phyloP scores from a whole-genome alignment of 2,113 vertebrate genomes.

The Myiozetetes cayanensis region DNA sequence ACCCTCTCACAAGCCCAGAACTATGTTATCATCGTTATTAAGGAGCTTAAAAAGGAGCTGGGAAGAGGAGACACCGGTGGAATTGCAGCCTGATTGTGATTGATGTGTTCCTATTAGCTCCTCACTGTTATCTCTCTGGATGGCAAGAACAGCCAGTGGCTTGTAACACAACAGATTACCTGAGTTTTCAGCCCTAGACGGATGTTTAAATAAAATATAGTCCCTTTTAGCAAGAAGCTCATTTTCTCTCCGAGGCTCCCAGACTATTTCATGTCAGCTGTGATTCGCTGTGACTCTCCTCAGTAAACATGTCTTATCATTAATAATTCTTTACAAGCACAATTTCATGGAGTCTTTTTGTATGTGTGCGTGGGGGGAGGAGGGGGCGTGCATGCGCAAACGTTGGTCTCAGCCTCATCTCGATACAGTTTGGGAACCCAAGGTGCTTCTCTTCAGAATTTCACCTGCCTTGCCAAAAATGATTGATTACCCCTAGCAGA shows the following conservation, averaged over 20 bases:
- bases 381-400: slow-evolving; percentile 34
- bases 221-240: slow-evolving; percentile 89
- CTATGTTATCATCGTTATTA: slow-evolving; percentile 91
- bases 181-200: slow-evolving; percentile 85
- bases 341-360: slow-evolving; percentile 67
- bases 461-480: slow-evolving; percentile 88
- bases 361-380: background rate
- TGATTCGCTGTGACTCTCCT: slow-evolving; percentile 86
- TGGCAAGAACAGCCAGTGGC: slow-evolving; percentile 90
- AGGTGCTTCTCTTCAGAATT: slow-evolving; percentile 80
- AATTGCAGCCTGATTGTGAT: slow-evolving; percentile 92
- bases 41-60: slow-evolving; percentile 83
- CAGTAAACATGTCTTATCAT: slow-evolving; percentile 93
- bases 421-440: slow-evolving; percentile 76
- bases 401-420: slow-evolving; percentile 68
- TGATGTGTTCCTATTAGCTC: slow-evolving; percentile 92
- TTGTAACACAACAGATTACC: slow-evolving; percentile 98
- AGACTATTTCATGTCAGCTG: slow-evolving; percentile 86
- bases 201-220: slow-evolving; percentile 94
- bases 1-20: slow-evolving; percentile 78
- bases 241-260: slow-evolving; percentile 82
- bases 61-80: slow-evolving; percentile 81
- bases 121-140: slow-evolving; percentile 86
- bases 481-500: slow-evolving; percentile 89
- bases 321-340: slow-evolving; percentile 85